phyloP scores from a whole-genome alignment of 2,888 invertebrate genomes.

The Liopterus haemorrhoidalis region DNA sequence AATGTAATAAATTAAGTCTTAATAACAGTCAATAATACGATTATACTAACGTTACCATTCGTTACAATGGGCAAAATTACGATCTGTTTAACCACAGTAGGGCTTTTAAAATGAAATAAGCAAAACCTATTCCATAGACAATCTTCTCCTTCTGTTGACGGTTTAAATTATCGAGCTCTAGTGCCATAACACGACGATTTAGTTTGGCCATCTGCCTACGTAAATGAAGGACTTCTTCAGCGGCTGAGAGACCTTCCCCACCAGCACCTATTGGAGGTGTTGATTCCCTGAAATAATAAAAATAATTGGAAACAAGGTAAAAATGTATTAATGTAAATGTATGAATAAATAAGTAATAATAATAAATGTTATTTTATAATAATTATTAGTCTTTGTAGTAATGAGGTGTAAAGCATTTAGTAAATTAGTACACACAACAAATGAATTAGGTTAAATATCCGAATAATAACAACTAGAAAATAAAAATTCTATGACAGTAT shows the following conservation, averaged over 20 bases:
- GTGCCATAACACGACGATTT: constrained; percentile 76
- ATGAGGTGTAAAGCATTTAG: no score
- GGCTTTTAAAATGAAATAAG: constrained; percentile 80
- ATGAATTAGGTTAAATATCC: no score
- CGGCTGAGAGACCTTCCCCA: constrained; percentile 61
- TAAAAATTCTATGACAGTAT: no score
- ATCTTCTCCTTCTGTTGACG: constrained; percentile 82
- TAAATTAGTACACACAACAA: no score
- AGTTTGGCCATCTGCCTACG: constrained; percentile 81
- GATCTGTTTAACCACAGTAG: constrained; percentile 70
- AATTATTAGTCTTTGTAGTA: no score
- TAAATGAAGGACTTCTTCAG: constrained; percentile 76
- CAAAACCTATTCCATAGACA: constrained; percentile 74
- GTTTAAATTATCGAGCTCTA: constrained; percentile 80
- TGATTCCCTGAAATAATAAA: constrained; percentile 31
- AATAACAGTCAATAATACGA: neutral
- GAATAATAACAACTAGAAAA: no score
- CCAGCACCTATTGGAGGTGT: constrained; percentile 41
- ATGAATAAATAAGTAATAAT: neutral
- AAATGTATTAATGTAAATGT: neutral
- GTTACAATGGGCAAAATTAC: constrained; percentile 6
- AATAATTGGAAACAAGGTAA: constrained; percentile 1
- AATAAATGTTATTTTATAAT: neutral
- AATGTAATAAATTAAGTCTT: no score
- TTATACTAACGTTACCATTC: constrained; percentile 4